Base-by-base conservation (phyloP, 2,797 vertebrate species). In the Falco concolor region DNA sequence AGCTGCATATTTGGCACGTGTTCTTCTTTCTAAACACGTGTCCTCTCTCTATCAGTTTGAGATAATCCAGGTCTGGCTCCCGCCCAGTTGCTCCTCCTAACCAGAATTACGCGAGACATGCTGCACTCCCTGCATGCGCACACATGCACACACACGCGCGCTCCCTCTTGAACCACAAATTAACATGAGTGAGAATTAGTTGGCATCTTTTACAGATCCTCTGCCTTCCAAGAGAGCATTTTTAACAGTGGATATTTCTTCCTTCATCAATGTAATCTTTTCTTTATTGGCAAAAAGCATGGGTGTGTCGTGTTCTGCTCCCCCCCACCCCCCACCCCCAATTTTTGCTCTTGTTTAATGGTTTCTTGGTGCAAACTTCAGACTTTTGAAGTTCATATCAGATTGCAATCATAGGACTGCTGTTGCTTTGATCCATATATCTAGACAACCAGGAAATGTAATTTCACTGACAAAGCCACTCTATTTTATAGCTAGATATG, bases 51-150 rank as follows among this genome's bases (percentile, higher is more conserved):
- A 96, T 97, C 96, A 96, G 95, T 97, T 52, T 98, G 97, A 97
- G 96, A 95, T 97, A 94, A 97, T 95, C 96, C 92, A 52, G 83
- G 78, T 77, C 97, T 97, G 97, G 97, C 97, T 97, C 57, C 97
- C 96, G 93, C 95, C 97, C 96, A 97, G 96, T 77, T 56, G 16
- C 89, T 91, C 57, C 81, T 97, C 91, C 94, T 88, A 84, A 96
- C 34, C 65, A 96, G 97, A 95, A 89, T 95, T 87, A 88, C 67
- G 25, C 17, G 63, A 91, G 97, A 60, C 38, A 57, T 36, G 67
- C 60, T 86, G 92, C 34, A 45, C 82, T 93, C 95, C 72, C 89
- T 53, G 61, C 49, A 16, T 63, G 19, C 57, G 53, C 82, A 54
- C 14, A 9, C 44, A 18, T 28, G 30, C 30, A 5, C n/a, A 1